phyloP scores from a whole-genome alignment of 2,797 vertebrate genomes.

The Gephyroberyx darwinii region DNA sequence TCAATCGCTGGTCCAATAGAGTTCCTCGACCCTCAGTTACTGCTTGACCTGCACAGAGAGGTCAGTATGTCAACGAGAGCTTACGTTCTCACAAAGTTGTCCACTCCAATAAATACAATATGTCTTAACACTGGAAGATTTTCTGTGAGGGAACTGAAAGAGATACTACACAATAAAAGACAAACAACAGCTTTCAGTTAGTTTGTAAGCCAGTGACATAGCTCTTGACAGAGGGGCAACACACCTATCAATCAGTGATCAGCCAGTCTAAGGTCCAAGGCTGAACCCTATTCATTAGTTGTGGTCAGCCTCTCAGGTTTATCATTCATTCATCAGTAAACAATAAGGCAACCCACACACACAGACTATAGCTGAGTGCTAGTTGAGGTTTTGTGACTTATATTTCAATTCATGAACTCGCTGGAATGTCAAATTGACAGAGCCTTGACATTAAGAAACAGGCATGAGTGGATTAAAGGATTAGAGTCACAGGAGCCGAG shows the following conservation, averaged over 20 bases:
- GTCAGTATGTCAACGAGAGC: constrained; percentile 44
- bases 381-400: constrained; percentile 4
- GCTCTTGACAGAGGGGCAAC: constrained; percentile 8
- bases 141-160: neutral
- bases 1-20: constrained; percentile 50
- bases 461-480: constrained; percentile 63
- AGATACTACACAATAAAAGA: constrained; percentile 12
- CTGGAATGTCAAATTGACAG: constrained; percentile 38
- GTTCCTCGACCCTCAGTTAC: constrained; percentile 49
- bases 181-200: constrained; percentile 19
- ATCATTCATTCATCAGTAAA: constrained; percentile 56
- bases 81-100: too few species aligned
- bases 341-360: constrained; percentile 23
- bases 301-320: constrained; percentile 39
- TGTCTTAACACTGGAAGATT: too few species aligned
- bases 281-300: constrained; percentile 33
- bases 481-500: constrained; percentile 50
- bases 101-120: too few species aligned
- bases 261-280: constrained; percentile 69
- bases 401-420: constrained; percentile 15
- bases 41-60: constrained; percentile 50
- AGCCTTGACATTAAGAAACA: constrained; percentile 57
- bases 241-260: constrained; percentile 51
- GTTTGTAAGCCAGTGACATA: constrained; percentile 3
- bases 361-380: neutral